Percentiles rank a stretch among this genome's conserved stretches.
These are phyloP conservation scores for Vimba vimba DNA, from an alignment of 2,113 vertebrate genomes.

Conservation along the genomic window DNA sequence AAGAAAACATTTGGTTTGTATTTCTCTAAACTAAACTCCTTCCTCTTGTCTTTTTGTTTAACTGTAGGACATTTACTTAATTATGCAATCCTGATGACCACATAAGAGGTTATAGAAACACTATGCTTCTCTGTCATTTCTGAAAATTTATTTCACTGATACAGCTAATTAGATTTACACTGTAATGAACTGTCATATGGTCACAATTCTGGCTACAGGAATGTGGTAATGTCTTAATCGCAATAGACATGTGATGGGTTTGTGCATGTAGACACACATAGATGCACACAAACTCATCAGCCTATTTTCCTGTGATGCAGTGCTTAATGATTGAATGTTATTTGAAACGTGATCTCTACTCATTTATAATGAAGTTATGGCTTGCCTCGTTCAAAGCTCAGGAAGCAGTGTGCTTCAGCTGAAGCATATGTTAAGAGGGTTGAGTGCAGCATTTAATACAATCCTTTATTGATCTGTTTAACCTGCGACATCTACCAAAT, in stretches of 20 bases:
- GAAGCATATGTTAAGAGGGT: slow-evolving; percentile 50
- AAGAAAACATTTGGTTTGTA: slow-evolving; percentile 77
- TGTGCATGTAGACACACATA: not conserved
- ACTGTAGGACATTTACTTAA: slow-evolving; percentile 57
- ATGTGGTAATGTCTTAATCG: slow-evolving; percentile 4
- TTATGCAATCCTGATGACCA: slow-evolving; percentile 44
- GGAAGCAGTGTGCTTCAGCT: slow-evolving; percentile 46
- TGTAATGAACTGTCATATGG: not conserved
- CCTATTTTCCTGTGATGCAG: slow-evolving; percentile 27
- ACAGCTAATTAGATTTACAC: not conserved
- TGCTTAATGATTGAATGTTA: slow-evolving; percentile 13
- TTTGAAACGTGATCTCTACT: slow-evolving; percentile 35
- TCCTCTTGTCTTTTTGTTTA: slow-evolving; percentile 68
- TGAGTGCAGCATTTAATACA: slow-evolving; percentile 52
- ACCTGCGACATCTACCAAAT: slow-evolving; percentile 50
- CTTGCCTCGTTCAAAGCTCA: slow-evolving; percentile 39
- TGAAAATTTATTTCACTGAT: not conserved
- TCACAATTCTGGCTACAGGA: slow-evolving; percentile 3
- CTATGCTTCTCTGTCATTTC: slow-evolving; percentile 13
- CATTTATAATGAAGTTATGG: slow-evolving; percentile 31
- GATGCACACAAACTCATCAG: slow-evolving; percentile 10
- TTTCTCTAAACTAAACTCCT: slow-evolving; percentile 77
- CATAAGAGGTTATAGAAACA: slow-evolving; percentile 50
- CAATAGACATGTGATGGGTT: slow-evolving; percentile 13
- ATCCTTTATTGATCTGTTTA: slow-evolving; percentile 57